Evolutionary conservation across 2,888 invertebrate species (phyloP).

Genomic region (Smittia sp.): DNA sequence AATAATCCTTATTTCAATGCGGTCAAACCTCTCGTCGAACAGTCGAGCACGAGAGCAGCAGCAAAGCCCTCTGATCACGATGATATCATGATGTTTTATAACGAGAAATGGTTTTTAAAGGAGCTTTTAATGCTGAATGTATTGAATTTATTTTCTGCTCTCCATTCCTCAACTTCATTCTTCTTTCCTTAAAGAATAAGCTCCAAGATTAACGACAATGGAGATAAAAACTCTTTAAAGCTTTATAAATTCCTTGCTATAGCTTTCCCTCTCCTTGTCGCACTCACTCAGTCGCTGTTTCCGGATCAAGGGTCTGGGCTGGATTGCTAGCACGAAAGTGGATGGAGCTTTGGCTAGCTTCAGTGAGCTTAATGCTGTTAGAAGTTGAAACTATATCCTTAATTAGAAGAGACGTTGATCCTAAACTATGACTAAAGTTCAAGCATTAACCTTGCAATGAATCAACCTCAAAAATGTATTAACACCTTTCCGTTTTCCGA

Average conservation of each 20-base stretch:
- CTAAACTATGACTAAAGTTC: too few relatives aligned
- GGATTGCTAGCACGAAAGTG: too few relatives aligned
- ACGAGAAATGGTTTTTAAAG: constrained; percentile 21
- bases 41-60: not conserved
- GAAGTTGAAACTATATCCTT: too few relatives aligned
- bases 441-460: too few relatives aligned
- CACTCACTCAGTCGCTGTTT: too few relatives aligned
- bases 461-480: too few relatives aligned
- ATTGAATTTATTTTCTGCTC: constrained; percentile 16
- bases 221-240: constrained; percentile 32
- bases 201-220: constrained; percentile 36
- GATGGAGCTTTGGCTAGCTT: too few relatives aligned
- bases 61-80: constrained; percentile 22
- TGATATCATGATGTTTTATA: constrained; percentile 14
- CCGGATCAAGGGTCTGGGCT: too few relatives aligned
- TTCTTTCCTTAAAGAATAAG: constrained; percentile 13
- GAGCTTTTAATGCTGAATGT: constrained; percentile 33
- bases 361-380: too few relatives aligned
- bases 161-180: constrained; percentile 19
- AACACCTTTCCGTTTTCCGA: too few relatives aligned
- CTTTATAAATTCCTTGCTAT: not conserved
- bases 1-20: constrained; percentile 15
- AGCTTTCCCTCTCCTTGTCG: too few relatives aligned
- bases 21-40: constrained; percentile 4
- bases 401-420: too few relatives aligned